Evolutionary conservation across 2,113 vertebrate species (phyloP).

Genomic region (Apeltes quadracus): DNA sequence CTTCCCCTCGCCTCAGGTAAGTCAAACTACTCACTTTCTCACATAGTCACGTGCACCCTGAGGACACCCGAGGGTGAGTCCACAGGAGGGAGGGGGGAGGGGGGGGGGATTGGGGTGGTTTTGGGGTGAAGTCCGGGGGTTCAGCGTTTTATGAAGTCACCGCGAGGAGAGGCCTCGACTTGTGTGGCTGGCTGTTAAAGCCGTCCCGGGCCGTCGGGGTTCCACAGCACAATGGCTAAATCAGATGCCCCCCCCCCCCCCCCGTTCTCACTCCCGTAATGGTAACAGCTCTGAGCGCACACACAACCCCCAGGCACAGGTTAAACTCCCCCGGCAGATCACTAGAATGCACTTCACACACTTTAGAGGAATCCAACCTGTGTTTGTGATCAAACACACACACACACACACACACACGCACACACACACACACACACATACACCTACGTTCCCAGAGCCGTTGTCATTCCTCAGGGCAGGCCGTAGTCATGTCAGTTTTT

Average conservation of each 20-base stretch:
- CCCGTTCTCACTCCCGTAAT: slow-evolving; percentile 62
- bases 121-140: slow-evolving; percentile 24
- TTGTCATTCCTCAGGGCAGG: slow-evolving; percentile 53
- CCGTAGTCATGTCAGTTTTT: slow-evolving; percentile 58
- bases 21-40: slow-evolving; percentile 13
- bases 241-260: slow-evolving; percentile 55
- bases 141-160: slow-evolving; percentile 73
- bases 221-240: slow-evolving; percentile 58
- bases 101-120: slow-evolving; percentile 5
- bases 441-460: slow-evolving; percentile 3
- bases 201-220: slow-evolving; percentile 52
- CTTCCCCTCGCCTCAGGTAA: slow-evolving; percentile 58
- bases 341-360: slow-evolving; percentile 22
- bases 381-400: background rate
- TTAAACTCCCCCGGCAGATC: slow-evolving; percentile 36
- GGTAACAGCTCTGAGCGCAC: slow-evolving; percentile 52
- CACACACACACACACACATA: slow-evolving; percentile 21
- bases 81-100: background rate
- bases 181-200: slow-evolving; percentile 74
- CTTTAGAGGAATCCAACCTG: background rate
- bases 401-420: slow-evolving; percentile 22
- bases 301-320: slow-evolving; percentile 19
- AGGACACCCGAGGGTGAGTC: slow-evolving; percentile 23
- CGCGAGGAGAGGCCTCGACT: slow-evolving; percentile 71
- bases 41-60: slow-evolving; percentile 10